Base-by-base conservation (phyloP, 1,140 invertebrate species). In the Caerostris extrusa region DNA sequence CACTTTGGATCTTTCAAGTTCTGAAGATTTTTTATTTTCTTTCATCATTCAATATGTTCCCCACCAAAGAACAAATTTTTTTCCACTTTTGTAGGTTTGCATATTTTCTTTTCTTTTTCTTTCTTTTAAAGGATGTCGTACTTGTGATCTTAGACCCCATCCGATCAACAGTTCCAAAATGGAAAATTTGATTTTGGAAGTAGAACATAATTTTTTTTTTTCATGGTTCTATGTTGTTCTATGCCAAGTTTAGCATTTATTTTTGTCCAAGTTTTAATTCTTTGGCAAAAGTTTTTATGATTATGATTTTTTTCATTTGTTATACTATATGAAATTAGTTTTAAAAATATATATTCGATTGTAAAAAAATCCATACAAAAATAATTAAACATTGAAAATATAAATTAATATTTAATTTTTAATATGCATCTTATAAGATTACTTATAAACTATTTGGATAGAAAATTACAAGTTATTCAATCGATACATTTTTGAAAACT, bases 31-130 rank as follows among this genome's bases (percentile, higher is more conserved):
- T 82, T 82, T 82, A 34, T 85, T 19, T 14, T 60, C 50, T 12
- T 60, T 57, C 56, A 34, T 85, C 83, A 60, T 85, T 85, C 83
- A 85, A 85, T 85, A 85, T 85, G 56, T 57, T 85, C 83, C 53
- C 71, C 34, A 53, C 71, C 69, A 77, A 67, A 77, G 12, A 12
- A 77, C 10, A 50, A 34, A 77, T 3, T 77, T 77, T 77, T 77
- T 77, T 12, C 61, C 8, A 5, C 53, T 53, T 53, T 53, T 53
- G 7, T 10, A 8, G 69, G 34, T 77, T 77, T 77, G 34, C 3
- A 50, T 34, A 50, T 10, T 71, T 71, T 71, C n/a, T 71, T 71
- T 69, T 34, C 67, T 0, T 17, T 17, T 12, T 67, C 61, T 67
- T 77, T 50, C 50, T 77, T 34, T 77, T 53, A 34, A 34, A 34